Percentiles rank a stretch among this genome's conserved stretches.
Evolutionary conservation across 2,888 invertebrate species (phyloP).

Genomic region (Mythimna ferrago): DNA sequence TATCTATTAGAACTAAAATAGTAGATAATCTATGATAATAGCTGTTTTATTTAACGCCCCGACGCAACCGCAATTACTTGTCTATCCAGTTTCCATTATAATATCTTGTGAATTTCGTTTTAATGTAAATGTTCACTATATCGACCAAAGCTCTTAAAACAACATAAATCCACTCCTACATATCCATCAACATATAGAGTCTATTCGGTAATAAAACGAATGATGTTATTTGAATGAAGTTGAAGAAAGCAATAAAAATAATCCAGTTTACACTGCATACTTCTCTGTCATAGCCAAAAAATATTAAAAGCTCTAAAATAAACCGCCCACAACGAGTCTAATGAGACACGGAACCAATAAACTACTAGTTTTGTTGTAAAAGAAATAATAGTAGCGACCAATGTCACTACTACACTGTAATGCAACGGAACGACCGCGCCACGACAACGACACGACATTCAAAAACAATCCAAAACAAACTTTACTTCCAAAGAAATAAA

Average conservation of each 20-base stretch:
- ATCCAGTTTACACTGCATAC: conserved; percentile 30
- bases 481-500: conserved; percentile 30
- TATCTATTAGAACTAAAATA: too few species aligned
- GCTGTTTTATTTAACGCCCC: too few species aligned
- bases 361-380: conserved; percentile 76
- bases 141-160: conserved; percentile 14
- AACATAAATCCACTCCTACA: conserved; percentile 6
- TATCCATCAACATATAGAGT: conserved; percentile 17
- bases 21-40: too few species aligned
- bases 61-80: too few species aligned
- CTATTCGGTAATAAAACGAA: conserved; percentile 29
- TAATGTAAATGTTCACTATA: background rate
- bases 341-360: conserved; percentile 74
- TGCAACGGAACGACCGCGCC: conserved; percentile 81
- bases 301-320: conserved; percentile 59
- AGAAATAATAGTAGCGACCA: conserved; percentile 75
- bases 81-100: background rate
- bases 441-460: conserved; percentile 67
- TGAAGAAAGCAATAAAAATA: conserved; percentile 28
- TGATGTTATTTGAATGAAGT: conserved; percentile 31
- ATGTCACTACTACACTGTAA: conserved; percentile 80
- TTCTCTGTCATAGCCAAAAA: conserved; percentile 28
- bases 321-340: conserved; percentile 66
- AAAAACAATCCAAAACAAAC: conserved; percentile 59
- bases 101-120: background rate